Conservation (phyloP, 1,140 invertebrate species). For the Megalopta genalis region DNA sequence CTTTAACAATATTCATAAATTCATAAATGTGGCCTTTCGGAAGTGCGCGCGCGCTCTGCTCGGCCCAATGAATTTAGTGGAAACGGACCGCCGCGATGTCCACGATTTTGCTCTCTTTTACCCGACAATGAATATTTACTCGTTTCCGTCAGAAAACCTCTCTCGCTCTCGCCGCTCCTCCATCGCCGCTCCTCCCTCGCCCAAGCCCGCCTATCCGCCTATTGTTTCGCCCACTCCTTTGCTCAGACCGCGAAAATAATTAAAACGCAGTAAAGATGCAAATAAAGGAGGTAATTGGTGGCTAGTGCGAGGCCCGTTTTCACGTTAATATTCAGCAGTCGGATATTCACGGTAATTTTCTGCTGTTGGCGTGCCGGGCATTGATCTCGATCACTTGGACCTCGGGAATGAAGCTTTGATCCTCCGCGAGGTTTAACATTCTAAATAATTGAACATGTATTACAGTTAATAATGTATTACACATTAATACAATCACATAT, state of each 20-base stretch:
- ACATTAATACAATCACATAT: no score
- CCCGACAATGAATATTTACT: constrained; percentile 60
- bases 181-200: no score
- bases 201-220: no score
- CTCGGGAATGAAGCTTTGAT: no score
- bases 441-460: no score
- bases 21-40: constrained; percentile 51
- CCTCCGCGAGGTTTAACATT: no score
- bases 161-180: no score
- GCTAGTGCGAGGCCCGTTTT: neutral
- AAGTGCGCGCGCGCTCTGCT: neutral
- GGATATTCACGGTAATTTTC: no score
- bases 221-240: constrained; percentile 33
- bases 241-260: constrained; percentile 46
- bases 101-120: constrained; percentile 51
- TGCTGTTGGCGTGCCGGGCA: no score
- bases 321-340: constrained; percentile 2
- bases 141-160: constrained; percentile 7
- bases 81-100: constrained; percentile 37
- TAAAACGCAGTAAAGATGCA: constrained; percentile 39
- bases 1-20: constrained; percentile 64
- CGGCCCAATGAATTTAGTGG: constrained; percentile 55
- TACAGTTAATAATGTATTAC: no score
- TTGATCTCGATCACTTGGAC: no score
- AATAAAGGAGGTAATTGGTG: constrained; percentile 17